Percentiles rank a stretch among this genome's conserved stretches.
Evolutionary conservation across 2,888 invertebrate genomes (phyloP).

Genomic region (Branchellion lobata): DNA sequence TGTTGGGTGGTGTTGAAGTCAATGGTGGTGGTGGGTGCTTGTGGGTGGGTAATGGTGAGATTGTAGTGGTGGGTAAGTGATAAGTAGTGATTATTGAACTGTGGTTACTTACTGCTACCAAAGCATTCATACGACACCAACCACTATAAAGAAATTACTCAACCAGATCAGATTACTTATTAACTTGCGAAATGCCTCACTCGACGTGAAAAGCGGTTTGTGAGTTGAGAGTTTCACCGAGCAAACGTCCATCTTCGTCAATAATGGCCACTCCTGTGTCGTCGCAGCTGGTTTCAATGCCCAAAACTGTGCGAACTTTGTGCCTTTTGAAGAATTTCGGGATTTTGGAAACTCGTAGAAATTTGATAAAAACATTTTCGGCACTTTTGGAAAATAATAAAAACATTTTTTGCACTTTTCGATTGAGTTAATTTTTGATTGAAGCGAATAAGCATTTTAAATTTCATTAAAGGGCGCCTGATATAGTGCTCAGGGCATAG

Average conservation of each 20-base stretch:
- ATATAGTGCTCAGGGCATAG: no score
- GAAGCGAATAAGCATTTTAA: no score
- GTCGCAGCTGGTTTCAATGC: slow-evolving; percentile 96
- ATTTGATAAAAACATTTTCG: neutral
- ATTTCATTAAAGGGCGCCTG: no score
- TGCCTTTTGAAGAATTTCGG: neutral
- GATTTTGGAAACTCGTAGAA: neutral
- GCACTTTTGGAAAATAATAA: neutral
- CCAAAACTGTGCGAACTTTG: slow-evolving; percentile 67
- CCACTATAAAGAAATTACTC: no score
- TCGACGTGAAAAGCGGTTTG: slow-evolving; percentile 72
- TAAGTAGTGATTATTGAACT: no score
- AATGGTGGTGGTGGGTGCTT: no score
- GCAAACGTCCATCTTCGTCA: slow-evolving; percentile 70
- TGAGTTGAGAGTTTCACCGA: slow-evolving; percentile 79
- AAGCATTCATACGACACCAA: no score
- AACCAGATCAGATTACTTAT: no score
- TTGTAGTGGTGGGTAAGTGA: no score
- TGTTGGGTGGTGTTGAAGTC: no score
- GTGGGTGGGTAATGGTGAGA: no score
- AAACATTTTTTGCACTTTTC: neutral
- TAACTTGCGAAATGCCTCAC: slow-evolving; percentile 63
- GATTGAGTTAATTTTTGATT: neutral
- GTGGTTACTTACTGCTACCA: no score
- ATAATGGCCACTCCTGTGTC: slow-evolving; percentile 92